Base-by-base conservation (phyloP, 2,797 vertebrate species). In the Carcharodon carcharias region DNA sequence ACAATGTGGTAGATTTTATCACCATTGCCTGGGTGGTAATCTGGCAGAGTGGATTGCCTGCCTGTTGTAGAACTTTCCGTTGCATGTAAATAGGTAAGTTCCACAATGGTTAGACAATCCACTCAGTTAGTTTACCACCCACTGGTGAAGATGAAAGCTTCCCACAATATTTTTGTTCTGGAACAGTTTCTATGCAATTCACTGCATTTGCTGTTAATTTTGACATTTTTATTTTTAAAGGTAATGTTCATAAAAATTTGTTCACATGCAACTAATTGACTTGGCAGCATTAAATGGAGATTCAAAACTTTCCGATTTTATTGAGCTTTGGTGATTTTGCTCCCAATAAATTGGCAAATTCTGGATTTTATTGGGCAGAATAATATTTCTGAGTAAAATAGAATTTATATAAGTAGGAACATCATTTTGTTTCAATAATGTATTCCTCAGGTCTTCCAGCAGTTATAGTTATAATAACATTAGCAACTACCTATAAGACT, bases 391-490 rank as follows among this genome's bases (percentile, higher is more conserved):
- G 6, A 61, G 4, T 80, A 69, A 96, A 45, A 96, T 16, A 95
- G 45, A 80, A n/a, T 21, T 54, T 96, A 61, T 0, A 35, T 89
- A 61, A 91, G 69, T 65, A 45, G 23, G 63, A 92, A 94, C 40
- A 67, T 40, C 63, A 94, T 63, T 45, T 61, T 1, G 71, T 87
- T 71, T 82, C 89, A 50, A 61, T 85, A 87, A 89, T 89, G 45
- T 94, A 61, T 96, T 96, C 56, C 85, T 2, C 93, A 98, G 98
- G 98, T 96, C 67, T 97, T 61, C 98, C 98, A 0, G 97, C 97
- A 0, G 0, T 97, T 9, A n/a, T 98, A 92, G 97, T 97, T 95
- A 96, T 96, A 85, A 0, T 98, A 96, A 98, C 98, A 21, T 40
- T 98, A 96, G 98, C 96, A 96, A 96, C 69, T n/a, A 97, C 97